Base-by-base conservation (phyloP, 2,888 invertebrate genomes). In the Rapana venosa region DNA sequence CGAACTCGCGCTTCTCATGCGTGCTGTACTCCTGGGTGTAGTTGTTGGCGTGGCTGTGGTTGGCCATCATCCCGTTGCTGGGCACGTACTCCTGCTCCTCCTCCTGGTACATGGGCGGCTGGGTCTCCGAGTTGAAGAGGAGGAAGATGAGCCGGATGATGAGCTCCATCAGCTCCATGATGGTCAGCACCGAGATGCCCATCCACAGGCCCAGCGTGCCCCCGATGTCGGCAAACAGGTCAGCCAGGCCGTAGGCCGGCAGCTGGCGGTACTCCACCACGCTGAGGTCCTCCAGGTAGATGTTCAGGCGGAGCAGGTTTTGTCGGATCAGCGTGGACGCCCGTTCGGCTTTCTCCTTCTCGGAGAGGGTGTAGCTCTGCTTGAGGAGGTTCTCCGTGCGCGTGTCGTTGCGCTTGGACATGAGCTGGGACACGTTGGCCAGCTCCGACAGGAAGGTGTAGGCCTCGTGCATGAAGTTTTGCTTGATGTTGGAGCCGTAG, bases 151-250 rank as follows among this genome's bases (percentile, higher is more conserved):
- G 93, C 58, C 94, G 92, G 0, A 94, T 93, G n/a, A 94, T 88
- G 0, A 95, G 92, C 90, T 95, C 94, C 47, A 95, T 92, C 26
- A 95, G 91, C 91, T 95, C 95, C 94, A 94, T 94, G 66, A 95
- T 94, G 15, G 95, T 95, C 74, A 95, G 90, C 61, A 95, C 94
- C 58, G 95, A 95, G 84, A 95, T 94, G 13, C 95, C 95, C 94
- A 95, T 95, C 95, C 95, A 95, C 47, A 95, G 92, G 13, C 95
- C 95, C 56, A 95, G 91, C 1, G 95, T 95, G 0, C 95, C 95
- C 11, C 95, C 95, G 66, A 95, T 95, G 89, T 95, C 95, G 0
- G 95, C 94, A 90, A 95, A 94, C 84, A 95, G 92, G 90, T 95
- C 94, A 0, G 93, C 94, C 47, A 95, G 91, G 0, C 93, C 94